Percentiles rank a stretch among this genome's conserved stretches.
phyloP scores from a whole-genome alignment of 2,797 vertebrate species.

The Xenentodon cancila region DNA sequence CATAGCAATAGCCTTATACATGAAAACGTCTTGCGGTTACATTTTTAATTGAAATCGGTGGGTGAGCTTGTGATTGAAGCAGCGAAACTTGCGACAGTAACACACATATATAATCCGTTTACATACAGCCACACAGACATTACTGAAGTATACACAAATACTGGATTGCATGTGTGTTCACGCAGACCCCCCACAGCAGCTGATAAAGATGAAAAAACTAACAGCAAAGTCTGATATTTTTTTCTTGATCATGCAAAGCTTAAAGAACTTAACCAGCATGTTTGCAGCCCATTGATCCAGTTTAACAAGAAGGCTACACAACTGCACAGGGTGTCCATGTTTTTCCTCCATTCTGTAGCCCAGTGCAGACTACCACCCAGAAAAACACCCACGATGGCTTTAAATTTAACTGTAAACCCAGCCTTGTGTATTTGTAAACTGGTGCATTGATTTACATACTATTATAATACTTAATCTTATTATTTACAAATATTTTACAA shows the following conservation, averaged over 20 bases:
- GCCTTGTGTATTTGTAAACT: conserved; percentile 11
- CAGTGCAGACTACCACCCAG: conserved; percentile 16
- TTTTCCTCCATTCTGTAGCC: conserved; percentile 22
- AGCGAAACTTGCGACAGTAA: conserved; percentile 28
- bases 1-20: conserved; percentile 20
- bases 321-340: conserved; percentile 17
- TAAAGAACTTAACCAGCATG: conserved; percentile 36
- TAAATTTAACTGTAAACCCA: conserved; percentile 17
- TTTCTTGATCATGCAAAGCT: conserved; percentile 66
- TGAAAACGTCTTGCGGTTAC: conserved; percentile 56
- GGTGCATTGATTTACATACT: conserved; percentile 5
- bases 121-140: conserved; percentile 28
- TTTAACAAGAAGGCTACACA: conserved; percentile 26
- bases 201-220: conserved; percentile 60
- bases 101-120: conserved; percentile 28
- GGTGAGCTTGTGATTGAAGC: conserved; percentile 71
- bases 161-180: conserved; percentile 4
- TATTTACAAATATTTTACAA: conserved; percentile 12
- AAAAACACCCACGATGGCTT: conserved; percentile 26
- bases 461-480: conserved; percentile 2
- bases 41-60: conserved; percentile 71
- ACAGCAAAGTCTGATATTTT: conserved; percentile 52
- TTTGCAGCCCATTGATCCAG: conserved; percentile 53
- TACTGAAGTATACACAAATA: conserved; percentile 19
- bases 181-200: conserved; percentile 27